Evolutionary conservation across 2,113 vertebrate genomes (phyloP).

Genomic region (Pardalotus punctatus): DNA sequence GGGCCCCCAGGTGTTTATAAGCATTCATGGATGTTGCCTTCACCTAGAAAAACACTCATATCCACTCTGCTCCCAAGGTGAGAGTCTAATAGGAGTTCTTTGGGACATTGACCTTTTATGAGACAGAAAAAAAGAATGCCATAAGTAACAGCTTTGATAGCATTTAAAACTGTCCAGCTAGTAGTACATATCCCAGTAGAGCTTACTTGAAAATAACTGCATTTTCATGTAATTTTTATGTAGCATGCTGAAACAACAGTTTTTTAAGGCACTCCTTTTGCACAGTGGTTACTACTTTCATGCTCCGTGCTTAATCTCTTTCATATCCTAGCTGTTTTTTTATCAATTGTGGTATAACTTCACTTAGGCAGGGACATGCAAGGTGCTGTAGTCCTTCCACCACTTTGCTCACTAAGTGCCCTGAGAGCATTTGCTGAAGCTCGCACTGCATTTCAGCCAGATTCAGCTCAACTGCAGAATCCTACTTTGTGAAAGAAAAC

Average conservation of each 20-base stretch:
- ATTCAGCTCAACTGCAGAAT: neutral
- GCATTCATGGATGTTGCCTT: neutral
- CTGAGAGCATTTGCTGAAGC: neutral
- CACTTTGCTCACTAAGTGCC: neutral
- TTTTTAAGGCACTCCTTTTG: neutral
- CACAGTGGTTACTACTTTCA: neutral
- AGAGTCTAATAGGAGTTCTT: neutral
- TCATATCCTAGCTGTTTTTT: neutral
- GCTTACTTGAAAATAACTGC: neutral
- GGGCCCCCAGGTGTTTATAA: accelerated
- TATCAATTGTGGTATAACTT: neutral
- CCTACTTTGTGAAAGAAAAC: neutral
- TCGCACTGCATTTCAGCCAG: neutral
- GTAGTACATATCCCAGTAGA: neutral
- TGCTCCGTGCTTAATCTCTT: neutral
- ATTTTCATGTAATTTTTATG: neutral
- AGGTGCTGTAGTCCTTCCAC: neutral
- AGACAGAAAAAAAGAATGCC: neutral
- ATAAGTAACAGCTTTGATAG: neutral
- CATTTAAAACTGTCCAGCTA: neutral
- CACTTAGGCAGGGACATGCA: neutral
- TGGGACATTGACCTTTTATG: neutral
- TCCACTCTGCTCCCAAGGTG: neutral
- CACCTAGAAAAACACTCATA: neutral
- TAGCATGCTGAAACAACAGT: neutral